Conservation (phyloP, 2,113 vertebrate genomes). For the Pterophyllum scalare region DNA sequence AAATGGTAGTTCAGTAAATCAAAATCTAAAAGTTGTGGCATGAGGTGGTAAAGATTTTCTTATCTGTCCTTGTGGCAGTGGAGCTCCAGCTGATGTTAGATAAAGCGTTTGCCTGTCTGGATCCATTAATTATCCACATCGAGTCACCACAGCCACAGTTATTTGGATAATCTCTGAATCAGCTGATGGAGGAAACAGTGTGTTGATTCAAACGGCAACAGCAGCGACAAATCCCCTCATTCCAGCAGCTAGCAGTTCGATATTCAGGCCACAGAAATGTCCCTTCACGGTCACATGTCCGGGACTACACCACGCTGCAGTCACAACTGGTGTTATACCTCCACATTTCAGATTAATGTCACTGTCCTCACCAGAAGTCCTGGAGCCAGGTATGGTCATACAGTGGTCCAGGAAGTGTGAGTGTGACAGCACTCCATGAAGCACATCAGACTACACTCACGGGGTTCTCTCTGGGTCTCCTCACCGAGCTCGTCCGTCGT, state of each 20-base stretch:
- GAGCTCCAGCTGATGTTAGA: neutral
- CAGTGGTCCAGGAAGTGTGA: neutral
- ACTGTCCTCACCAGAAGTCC: neutral
- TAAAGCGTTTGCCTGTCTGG: neutral
- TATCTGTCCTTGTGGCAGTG: neutral
- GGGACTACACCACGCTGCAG: neutral
- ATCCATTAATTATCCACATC: neutral
- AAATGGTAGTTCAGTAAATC: neutral
- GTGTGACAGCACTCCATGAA: neutral
- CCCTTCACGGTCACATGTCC: neutral
- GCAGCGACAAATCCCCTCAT: too few species aligned
- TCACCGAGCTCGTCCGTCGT: neutral
- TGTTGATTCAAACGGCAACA: neutral
- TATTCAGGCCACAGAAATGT: too few species aligned
- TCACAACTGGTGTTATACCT: neutral
- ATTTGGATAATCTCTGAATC: accelerated
- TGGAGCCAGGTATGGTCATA: neutral
- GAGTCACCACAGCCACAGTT: neutral
- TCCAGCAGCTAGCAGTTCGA: too few species aligned
- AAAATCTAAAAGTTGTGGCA: neutral
- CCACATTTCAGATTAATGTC: neutral
- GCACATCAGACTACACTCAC: neutral
- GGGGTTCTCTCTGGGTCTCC: neutral
- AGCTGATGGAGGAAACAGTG: neutral
- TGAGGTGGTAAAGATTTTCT: neutral